Base-by-base conservation (phyloP, 2,797 vertebrate species). In the Neoniphon sammara region DNA sequence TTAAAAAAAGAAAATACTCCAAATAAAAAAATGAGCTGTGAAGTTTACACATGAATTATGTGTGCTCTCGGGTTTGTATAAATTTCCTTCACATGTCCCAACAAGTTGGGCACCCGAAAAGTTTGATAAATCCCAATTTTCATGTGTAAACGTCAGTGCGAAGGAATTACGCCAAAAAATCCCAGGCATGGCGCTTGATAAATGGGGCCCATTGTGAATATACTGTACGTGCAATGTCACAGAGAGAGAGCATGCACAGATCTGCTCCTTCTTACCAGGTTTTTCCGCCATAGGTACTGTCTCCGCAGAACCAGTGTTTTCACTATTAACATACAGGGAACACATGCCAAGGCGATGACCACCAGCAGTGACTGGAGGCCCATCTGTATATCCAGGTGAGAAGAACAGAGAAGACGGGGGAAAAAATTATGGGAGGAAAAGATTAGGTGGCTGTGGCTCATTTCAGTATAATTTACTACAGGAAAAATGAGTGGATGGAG, bases 251-350 rank as follows among this genome's bases (percentile, higher is more conserved):
- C 4, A 25, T n/a, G 27, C 14, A 9, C 20, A 7, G 2, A 14
- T 31, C 7, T 7, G 21, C 2, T 54, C 56, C 3, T 21, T 49
- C 87, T 90, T 91, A 99, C 98, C 95, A 97, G 84, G 83, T 95
- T 89, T 77, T 94, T 97, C 80, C 87, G 94, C 93, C 95, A 94
- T 62, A 99, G 81, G 84, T 99, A 90, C 50, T 98, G 96, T 62
- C 90, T 94, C 54, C 97, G 94, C 80, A 98, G 91, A 70, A 99
- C 85, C 47, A 99, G 73, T 1, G 98, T 96, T 89, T 99, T 99
- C 59, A 97, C 94, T 17, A 98, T 85, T 58, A 99, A 94, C 97
- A 99, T 99, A 88, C 95, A 96, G 0, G 98, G 98, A 54, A 99
- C 96, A 49, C 97, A 99, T 0, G 96, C 91, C 39, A 99, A 44